These are phyloP conservation scores for Brachionus koreanus DNA, from an alignment of 1,140 invertebrate genomes.

Conservation along the genomic window DNA sequence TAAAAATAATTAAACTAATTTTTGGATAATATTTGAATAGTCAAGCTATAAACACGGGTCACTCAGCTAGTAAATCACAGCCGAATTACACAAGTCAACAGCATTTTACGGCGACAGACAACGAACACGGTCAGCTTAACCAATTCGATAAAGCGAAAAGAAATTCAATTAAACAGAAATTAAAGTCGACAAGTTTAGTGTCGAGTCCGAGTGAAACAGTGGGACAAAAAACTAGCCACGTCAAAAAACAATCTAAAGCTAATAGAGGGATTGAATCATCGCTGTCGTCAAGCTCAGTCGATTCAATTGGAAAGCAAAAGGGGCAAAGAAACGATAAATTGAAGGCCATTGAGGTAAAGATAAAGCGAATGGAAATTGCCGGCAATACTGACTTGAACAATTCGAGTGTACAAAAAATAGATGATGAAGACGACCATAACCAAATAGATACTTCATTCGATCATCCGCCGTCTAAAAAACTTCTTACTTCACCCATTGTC, in stretches of 20 bases:
- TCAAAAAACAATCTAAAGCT: neutral
- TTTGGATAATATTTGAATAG: slow-evolving; percentile 3
- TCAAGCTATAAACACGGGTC: slow-evolving; percentile 44
- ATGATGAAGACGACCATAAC: slow-evolving; percentile 27
- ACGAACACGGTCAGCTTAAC: neutral
- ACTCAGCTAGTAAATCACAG: slow-evolving; percentile 40
- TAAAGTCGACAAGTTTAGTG: slow-evolving; percentile 14
- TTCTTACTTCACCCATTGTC: slow-evolving; percentile 3
- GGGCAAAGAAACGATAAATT: neutral
- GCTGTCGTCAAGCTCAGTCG: neutral
- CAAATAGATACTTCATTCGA: slow-evolving; percentile 33
- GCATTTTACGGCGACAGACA: neutral
- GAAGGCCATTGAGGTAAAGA: neutral
- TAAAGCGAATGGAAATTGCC: slow-evolving; percentile 35
- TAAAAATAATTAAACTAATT: neutral
- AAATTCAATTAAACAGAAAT: neutral
- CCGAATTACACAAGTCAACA: neutral
- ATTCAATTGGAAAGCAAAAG: neutral
- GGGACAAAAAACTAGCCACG: neutral
- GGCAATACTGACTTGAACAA: neutral
- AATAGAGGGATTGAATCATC: neutral
- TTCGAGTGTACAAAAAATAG: slow-evolving; percentile 30
- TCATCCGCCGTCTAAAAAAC: slow-evolving; percentile 33
- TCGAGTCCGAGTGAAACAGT: slow-evolving; percentile 3
- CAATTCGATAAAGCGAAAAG: slow-evolving; percentile 3